Conservation (phyloP, 2,113 vertebrate species). For the Notarius quadriscutis region DNA sequence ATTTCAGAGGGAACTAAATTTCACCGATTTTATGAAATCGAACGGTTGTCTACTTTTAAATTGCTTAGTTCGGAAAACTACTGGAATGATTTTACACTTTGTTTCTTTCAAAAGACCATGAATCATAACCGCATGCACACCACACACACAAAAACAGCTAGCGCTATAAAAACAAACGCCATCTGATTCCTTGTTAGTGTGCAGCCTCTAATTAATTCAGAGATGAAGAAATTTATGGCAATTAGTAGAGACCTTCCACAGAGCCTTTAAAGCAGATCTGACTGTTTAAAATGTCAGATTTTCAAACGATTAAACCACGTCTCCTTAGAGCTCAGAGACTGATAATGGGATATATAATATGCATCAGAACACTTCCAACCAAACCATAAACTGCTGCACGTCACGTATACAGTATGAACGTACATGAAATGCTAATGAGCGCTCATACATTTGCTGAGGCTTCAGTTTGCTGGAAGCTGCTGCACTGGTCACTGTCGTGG, state of each 20-base stretch:
- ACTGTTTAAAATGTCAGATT: slow-evolving; percentile 54
- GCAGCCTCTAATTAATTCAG: slow-evolving; percentile 26
- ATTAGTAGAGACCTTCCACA: slow-evolving; percentile 57
- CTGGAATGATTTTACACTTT: background rate
- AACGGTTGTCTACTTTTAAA: no score
- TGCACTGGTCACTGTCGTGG: background rate
- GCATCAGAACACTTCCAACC: background rate
- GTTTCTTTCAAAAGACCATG: slow-evolving; percentile 19
- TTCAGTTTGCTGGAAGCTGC: slow-evolving; percentile 7
- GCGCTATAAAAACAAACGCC: background rate
- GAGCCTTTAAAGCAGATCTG: slow-evolving; percentile 49
- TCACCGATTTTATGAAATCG: no score
- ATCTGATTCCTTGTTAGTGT: background rate
- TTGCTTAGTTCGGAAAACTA: background rate
- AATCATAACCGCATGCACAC: slow-evolving; percentile 29
- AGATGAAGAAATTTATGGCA: slow-evolving; percentile 53
- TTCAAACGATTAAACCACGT: slow-evolving; percentile 32
- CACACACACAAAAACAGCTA: background rate
- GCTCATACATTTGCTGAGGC: background rate
- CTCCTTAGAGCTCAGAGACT: slow-evolving; percentile 3
- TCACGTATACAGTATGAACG: background rate
- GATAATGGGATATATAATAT: background rate
- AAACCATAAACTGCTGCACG: background rate
- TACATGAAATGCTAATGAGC: background rate
- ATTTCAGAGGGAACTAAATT: no score